These are phyloP conservation scores for Manduca sexta DNA, from an alignment of 1,140 invertebrate genomes.

Conservation along the genomic window DNA sequence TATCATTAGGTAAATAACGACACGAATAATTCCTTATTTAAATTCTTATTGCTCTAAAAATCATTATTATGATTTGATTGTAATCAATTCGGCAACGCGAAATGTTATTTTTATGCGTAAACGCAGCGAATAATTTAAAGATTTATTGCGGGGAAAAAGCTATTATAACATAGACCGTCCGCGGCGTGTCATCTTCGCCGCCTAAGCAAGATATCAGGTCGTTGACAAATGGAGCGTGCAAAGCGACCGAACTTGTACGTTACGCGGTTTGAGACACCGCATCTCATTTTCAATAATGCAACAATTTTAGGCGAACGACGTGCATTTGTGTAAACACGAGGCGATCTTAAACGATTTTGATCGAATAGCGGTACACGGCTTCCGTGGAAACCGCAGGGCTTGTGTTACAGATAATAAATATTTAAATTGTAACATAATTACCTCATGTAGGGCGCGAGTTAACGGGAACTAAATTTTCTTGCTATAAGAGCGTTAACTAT, in stretches of 20 bases:
- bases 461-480: background rate
- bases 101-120: no score
- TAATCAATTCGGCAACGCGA: no score
- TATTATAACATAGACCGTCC: no score
- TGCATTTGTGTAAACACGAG: slow-evolving; percentile 38
- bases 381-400: slow-evolving; percentile 26
- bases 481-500: no score
- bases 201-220: slow-evolving; percentile 12
- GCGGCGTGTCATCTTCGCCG: no score
- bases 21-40: no score
- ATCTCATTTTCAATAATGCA: slow-evolving; percentile 33
- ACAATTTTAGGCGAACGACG: slow-evolving; percentile 50
- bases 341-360: slow-evolving; percentile 40
- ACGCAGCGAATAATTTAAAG: no score
- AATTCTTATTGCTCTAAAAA: no score
- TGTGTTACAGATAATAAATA: slow-evolving; percentile 1
- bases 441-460: background rate
- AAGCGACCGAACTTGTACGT: slow-evolving; percentile 29
- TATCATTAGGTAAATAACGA: no score
- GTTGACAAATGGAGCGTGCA: slow-evolving; percentile 43
- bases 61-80: no score
- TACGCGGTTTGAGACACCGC: slow-evolving; percentile 47
- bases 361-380: slow-evolving; percentile 46
- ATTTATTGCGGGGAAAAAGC: no score
- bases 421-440: background rate